Evolutionary conservation across 2,113 vertebrate species (phyloP).

Genomic region (Spea multiplicata): DNA sequence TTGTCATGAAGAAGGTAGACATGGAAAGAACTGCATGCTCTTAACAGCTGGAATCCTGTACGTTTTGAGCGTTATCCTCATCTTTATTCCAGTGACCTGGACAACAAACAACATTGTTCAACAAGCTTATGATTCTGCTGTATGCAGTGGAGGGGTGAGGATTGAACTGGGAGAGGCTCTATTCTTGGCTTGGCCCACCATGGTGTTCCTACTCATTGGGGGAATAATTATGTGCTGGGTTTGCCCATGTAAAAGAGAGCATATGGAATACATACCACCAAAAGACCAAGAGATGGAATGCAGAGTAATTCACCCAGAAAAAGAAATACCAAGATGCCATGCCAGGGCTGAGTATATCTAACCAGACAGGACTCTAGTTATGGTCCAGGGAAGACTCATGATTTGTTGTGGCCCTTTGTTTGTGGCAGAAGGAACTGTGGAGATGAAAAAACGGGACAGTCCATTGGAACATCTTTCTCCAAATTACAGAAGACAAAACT

Average conservation of each 20-base stretch:
- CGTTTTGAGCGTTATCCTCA: conserved; percentile 61
- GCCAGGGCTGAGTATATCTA: conserved; percentile 30
- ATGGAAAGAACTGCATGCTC: conserved; percentile 62
- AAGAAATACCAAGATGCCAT: conserved; percentile 51
- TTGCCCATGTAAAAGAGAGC: conserved; percentile 55
- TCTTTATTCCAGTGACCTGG: conserved; percentile 72
- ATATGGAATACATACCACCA: conserved; percentile 47
- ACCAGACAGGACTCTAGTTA: not conserved
- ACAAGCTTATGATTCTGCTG: conserved; percentile 72
- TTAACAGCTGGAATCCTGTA: conserved; percentile 64
- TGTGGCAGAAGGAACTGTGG: no score
- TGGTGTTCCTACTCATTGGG: conserved; percentile 63
- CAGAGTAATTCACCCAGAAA: conserved; percentile 53
- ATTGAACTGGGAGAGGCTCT: conserved; percentile 74
- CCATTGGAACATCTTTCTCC: no score
- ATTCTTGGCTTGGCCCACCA: conserved; percentile 73
- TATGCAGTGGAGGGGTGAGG: conserved; percentile 69
- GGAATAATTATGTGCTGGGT: conserved; percentile 70
- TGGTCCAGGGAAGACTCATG: no score
- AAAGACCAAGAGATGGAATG: conserved; percentile 47
- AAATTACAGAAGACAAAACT: no score
- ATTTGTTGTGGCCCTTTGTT: no score
- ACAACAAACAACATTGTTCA: conserved; percentile 68
- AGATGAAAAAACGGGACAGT: no score
- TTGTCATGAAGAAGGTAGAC: conserved; percentile 57